Base-by-base conservation (phyloP, 1,140 invertebrate genomes). In the Eriosoma lanigerum region DNA sequence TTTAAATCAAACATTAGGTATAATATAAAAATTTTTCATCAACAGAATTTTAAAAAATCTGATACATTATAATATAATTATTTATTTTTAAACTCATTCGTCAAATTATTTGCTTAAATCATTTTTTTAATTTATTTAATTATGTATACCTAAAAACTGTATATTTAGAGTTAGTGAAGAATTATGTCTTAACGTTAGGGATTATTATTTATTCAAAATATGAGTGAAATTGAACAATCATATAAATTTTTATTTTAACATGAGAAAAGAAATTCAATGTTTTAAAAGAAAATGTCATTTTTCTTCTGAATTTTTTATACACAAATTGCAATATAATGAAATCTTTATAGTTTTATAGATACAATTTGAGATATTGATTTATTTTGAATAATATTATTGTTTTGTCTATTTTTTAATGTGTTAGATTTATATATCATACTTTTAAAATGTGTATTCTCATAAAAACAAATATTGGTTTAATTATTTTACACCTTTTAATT, bases 311-410 rank as follows among this genome's bases (percentile, higher is more conserved):
- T n/a, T 46, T 68, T 12, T 15, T 68, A n/a, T 46, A 44, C 6
- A 68, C n/a, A 68, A 24, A 46, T 68, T 68, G 21, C n/a, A 44
- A 44, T 68, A 64, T 64, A 64, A 4, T 38, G 62, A 64, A 38
- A 21, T 15, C 15, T 38, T 38, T 52, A 38, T 8, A 64, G n/a
- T 10, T 13, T 64, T 44, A n/a, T n/a, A 38, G 8, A 38, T 38
- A 38, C 32, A 44, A n/a, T n/a, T n/a, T 38, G 12, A 19, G 10
- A 21, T n/a, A 64, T 64, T 60, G 24, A 60, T 60, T 29, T 50
- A 52, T 50, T 72, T 72, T 72, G 17, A 72, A 72, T 50, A 50
- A 70, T 72, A 46, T 46, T 68, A 46, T 68, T 68, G 38, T 68
- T 72, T 72, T 72, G 4, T 72, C 24, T 72, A 52, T 72, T 52